Conservation (phyloP, 2,797 vertebrate genomes). For the Bufotes viridis region DNA sequence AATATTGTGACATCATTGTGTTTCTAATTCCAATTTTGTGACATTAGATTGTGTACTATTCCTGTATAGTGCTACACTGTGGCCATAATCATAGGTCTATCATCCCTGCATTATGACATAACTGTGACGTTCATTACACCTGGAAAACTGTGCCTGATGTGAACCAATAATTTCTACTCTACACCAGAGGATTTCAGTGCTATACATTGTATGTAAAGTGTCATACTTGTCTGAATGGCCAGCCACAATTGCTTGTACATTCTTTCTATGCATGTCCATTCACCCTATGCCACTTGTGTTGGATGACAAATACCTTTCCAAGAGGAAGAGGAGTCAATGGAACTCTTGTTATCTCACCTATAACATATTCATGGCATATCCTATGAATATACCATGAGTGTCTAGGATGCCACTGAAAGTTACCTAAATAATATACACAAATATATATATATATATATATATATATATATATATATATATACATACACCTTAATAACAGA, state of each 20-base stretch:
- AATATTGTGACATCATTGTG: not conserved
- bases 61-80: not conserved
- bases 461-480: too few species aligned
- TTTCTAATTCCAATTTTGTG: not conserved
- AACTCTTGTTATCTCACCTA: not conserved
- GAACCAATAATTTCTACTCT: not conserved
- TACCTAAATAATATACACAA: too few species aligned
- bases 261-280: not conserved
- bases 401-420: too few species aligned
- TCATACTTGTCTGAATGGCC: not conserved
- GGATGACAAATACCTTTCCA: too few species aligned
- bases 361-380: not conserved
- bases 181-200: not conserved
- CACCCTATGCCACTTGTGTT: too few species aligned
- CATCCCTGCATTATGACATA: not conserved
- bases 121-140: not conserved
- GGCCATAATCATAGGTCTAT: not conserved
- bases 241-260: not conserved
- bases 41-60: not conserved
- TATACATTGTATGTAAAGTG: not conserved
- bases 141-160: not conserved
- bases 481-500: not conserved
- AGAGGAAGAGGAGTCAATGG: too few species aligned
- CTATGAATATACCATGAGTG: not conserved
- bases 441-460: not conserved